Base-by-base conservation (phyloP, 1,140 invertebrate genomes). In the Lordiphosa clarofinis region DNA sequence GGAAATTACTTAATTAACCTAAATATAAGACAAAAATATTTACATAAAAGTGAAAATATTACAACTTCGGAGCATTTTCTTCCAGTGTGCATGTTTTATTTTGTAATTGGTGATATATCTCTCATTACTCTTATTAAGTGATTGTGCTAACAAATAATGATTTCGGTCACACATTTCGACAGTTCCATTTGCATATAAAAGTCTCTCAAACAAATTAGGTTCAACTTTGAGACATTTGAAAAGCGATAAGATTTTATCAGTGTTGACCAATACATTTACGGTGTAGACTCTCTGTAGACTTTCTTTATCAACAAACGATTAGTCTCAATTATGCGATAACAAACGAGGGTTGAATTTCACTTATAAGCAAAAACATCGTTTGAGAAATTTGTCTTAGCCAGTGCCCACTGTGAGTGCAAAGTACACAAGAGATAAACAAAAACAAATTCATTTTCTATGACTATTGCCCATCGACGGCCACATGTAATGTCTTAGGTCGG, bases 401-500 rank as follows among this genome's bases (percentile, higher is more conserved):
- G 24, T 31, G 24, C 4, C 7, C 11, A 46, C 43, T 46, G 43
- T 33, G 7, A 4, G 11, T 11, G 31, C 13, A 19, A 42, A 4
- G 15, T 21, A 42, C 39, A n/a, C 39, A 42, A 31, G 28, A 31
- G 6, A 31, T 8, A 31, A 31, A 8, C 28, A 31, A 31, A 31
- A 31, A 5, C 6, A 31, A 42, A 42, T 21, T 19, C 5, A 21
- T 42, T 42, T 19, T n/a, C 8, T 42, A 19, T 42, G 39, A 42
- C 39, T 13, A 33, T 8, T 13, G 5, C 21, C 33, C 36, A 31
- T 21, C 35, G 36, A n/a, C 28, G 40, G 36, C 24, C 35, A 40
- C 28, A 57, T 56, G 21, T 63, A 70, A 72, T 55, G 69, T 49
- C 55, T 65, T 52, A 72, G 61, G 61, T 73, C 62, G 62, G 4